Conservation (phyloP, 2,888 invertebrate species). For the Ypsolopha sequella region DNA sequence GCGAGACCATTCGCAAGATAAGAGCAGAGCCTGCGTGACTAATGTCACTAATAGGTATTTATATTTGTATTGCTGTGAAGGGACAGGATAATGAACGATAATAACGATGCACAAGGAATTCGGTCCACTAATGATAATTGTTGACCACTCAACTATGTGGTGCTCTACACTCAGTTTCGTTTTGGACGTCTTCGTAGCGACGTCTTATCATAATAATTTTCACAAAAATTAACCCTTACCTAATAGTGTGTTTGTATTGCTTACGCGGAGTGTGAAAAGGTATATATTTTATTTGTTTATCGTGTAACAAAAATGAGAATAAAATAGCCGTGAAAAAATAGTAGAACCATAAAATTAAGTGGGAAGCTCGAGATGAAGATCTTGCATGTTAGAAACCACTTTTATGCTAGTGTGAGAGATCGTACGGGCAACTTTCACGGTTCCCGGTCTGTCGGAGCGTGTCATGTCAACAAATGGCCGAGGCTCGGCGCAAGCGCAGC, state of each 20-base stretch:
- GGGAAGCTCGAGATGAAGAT: not conserved
- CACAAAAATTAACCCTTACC: no score
- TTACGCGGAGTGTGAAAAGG: not conserved
- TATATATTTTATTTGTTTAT: not conserved
- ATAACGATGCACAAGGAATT: slow-evolving; percentile 48
- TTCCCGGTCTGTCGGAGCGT: not conserved
- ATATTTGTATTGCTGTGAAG: slow-evolving; percentile 39
- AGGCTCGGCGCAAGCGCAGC: not conserved
- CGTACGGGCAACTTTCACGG: not conserved
- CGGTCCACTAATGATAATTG: slow-evolving; percentile 35
- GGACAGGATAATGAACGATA: slow-evolving; percentile 44
- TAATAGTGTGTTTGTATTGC: no score
- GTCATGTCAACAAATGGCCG: not conserved
- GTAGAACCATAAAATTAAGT: not conserved
- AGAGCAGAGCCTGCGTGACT: slow-evolving; percentile 40
- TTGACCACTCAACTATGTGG: slow-evolving; percentile 17
- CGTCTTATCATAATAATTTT: not conserved
- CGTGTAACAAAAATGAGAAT: no score
- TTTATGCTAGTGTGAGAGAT: not conserved
- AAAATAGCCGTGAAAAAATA: not conserved
- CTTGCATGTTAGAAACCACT: not conserved
- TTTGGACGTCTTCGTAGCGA: slow-evolving; percentile 17
- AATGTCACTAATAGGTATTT: slow-evolving; percentile 40
- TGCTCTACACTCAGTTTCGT: slow-evolving; percentile 34
- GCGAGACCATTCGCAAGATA: slow-evolving; percentile 22